phyloP scores from a whole-genome alignment of 2,888 invertebrate genomes.

The Lamellibrachia columna region DNA sequence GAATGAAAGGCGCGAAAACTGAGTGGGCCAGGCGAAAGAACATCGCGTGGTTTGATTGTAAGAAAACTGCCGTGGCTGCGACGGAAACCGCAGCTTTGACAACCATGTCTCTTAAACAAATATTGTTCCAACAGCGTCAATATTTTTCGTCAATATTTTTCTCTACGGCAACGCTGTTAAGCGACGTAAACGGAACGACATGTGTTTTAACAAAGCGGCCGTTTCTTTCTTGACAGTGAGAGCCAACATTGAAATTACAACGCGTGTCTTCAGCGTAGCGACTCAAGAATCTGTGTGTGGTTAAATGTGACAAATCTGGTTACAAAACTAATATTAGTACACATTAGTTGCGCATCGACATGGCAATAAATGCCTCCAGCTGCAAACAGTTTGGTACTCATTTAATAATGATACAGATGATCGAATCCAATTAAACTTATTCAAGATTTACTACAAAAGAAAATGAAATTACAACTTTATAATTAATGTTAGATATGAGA shows the following conservation, averaged over 20 bases:
- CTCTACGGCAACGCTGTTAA: not conserved
- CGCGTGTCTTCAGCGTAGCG: not conserved
- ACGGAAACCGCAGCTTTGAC: not conserved
- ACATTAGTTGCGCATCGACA: not conserved
- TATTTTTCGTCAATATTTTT: not conserved
- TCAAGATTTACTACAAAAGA: not conserved
- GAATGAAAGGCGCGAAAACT: not conserved
- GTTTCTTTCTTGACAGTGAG: not conserved
- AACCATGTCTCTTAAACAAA: not conserved
- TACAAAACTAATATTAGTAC: not conserved
- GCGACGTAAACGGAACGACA: not conserved
- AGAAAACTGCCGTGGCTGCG: not conserved
- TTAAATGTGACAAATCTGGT: not conserved
- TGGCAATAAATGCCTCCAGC: not conserved
- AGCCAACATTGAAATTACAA: not conserved
- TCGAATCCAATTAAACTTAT: not conserved
- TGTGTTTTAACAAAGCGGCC: conserved; percentile 6
- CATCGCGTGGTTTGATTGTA: not conserved
- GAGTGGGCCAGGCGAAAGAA: not conserved
- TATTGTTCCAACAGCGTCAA: not conserved
- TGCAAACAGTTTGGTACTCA: not conserved
- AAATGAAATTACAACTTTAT: not conserved
- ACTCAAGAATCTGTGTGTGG: not conserved
- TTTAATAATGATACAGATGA: not conserved
- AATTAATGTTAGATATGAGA: no score